Base-by-base conservation (phyloP, 2,797 vertebrate genomes). In the Neosalanx taihuensis region DNA sequence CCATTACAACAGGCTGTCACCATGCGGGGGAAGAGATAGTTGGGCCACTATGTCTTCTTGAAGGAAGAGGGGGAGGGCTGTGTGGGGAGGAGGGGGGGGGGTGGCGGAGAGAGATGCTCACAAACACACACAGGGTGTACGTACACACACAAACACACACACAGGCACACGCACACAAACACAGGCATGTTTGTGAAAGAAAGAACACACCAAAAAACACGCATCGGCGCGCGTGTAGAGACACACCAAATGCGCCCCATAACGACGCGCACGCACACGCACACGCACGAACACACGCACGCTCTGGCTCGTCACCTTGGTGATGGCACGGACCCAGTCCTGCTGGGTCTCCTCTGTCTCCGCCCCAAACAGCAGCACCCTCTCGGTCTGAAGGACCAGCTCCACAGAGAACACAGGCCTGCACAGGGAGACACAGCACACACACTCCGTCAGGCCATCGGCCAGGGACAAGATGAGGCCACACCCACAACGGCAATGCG, bases 1-100 rank as follows among this genome's bases (percentile, higher is more conserved):
- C n/a, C n/a, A 65, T 23, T 41, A 66, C 4, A 49, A 33, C 51
- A 57, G 10, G 15, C 51, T 58, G 53, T 87, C 81, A 30, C 75
- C 20, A 72, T 26, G 29, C 26, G 20, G 23, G 17, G 26, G 26
- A 30, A 67, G 18, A 37, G 63, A 64, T 46, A 46, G 63, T 41
- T 64, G 17, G 63, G 23, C n/a, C 18, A 53, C 49, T 67, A 67
- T 67, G 65, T 67, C 46, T 29, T 66, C 23, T 51, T 53, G 26
- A 31, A 23, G 46, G 46, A 41, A 20, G 33, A 2, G 20, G n/a
- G 33, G 17, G 33, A 6, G 3, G 26, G 37, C 31, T 64, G n/a
- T 64, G 31, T 35, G 33, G 17, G 64, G 51, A n/a, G n/a, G 37
- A 23, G 37, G 5, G 17, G 62, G 20, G 18, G 33, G 6, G 37